Percentiles rank a stretch among this genome's conserved stretches.
Conservation (phyloP, 1,140 invertebrate genomes). For the Dufourea novaeangliae region DNA sequence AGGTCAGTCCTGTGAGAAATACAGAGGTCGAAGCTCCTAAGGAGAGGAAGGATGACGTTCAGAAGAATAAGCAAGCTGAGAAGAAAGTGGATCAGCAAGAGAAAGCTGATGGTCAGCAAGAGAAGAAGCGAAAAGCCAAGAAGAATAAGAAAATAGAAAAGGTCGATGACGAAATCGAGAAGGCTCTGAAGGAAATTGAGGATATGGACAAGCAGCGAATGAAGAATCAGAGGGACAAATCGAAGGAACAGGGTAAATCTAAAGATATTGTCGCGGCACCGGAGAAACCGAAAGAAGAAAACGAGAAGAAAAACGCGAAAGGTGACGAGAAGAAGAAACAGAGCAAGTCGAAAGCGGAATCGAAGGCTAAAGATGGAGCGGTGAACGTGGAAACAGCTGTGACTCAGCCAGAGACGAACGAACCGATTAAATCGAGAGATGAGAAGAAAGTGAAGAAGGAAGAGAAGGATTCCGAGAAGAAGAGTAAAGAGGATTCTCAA, state of each 20-base stretch:
- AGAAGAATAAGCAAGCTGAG: slow-evolving; percentile 15
- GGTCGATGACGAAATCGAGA: slow-evolving; percentile 84
- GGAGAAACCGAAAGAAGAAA: slow-evolving; percentile 37
- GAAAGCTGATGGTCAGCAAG: slow-evolving; percentile 23
- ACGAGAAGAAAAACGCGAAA: slow-evolving; percentile 34
- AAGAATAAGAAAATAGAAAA: slow-evolving; percentile 81
- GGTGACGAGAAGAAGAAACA: slow-evolving; percentile 22
- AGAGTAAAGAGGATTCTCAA: background rate
- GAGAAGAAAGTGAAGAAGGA: slow-evolving; percentile 23
- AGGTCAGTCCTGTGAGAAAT: background rate
- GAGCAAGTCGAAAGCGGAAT: slow-evolving; percentile 21
- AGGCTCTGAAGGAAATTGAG: slow-evolving; percentile 83
- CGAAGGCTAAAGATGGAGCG: slow-evolving; percentile 29
- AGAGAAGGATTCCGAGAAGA: slow-evolving; percentile 4
- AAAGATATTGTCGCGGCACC: background rate
- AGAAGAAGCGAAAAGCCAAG: slow-evolving; percentile 77
- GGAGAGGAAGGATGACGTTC: slow-evolving; percentile 14
- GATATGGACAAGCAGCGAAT: slow-evolving; percentile 79
- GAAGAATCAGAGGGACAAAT: slow-evolving; percentile 70
- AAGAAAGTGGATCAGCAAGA: slow-evolving; percentile 1
- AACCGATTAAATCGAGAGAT: slow-evolving; percentile 56
- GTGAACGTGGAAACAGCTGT: background rate
- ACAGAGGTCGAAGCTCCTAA: slow-evolving; percentile 1
- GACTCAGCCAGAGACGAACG: slow-evolving; percentile 26
- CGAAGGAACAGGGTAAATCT: slow-evolving; percentile 51